phyloP scores from a whole-genome alignment of 2,113 vertebrate genomes.

The Xiphophorus maculatus region DNA sequence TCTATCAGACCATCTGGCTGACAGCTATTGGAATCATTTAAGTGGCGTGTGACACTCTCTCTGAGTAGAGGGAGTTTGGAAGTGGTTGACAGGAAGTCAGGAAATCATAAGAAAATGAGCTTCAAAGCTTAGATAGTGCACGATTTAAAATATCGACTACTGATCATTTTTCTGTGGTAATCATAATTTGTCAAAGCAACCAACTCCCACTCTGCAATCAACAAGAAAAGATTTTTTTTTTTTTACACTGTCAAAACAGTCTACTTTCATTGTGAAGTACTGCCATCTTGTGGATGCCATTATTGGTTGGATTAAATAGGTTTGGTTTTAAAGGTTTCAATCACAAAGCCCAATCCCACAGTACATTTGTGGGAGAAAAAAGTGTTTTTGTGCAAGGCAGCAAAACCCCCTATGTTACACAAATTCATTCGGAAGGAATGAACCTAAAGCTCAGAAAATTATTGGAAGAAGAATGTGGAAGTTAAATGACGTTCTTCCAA shows the following conservation, averaged over 20 bases:
- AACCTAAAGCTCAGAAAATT: too few species aligned
- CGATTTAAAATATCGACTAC: not conserved
- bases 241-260: not conserved
- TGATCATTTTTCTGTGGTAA: not conserved
- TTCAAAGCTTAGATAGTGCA: not conserved
- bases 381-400: too few species aligned
- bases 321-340: too few species aligned
- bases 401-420: too few species aligned
- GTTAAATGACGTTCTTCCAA: too few species aligned
- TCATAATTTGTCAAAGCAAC: not conserved
- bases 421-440: too few species aligned
- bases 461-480: too few species aligned
- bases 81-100: not conserved
- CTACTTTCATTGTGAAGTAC: constrained; percentile 11
- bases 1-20: constrained; percentile 64
- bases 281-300: constrained; percentile 51
- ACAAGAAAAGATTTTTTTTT: not conserved
- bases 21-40: constrained; percentile 51
- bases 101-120: not conserved
- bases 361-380: too few species aligned
- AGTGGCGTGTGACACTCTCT: constrained; percentile 21
- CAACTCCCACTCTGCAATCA: not conserved
- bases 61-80: constrained; percentile 2
- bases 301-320: not conserved
- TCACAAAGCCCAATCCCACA: too few species aligned